Base-by-base conservation (phyloP, 2,113 vertebrate genomes). In the Gadus chalcogrammus region DNA sequence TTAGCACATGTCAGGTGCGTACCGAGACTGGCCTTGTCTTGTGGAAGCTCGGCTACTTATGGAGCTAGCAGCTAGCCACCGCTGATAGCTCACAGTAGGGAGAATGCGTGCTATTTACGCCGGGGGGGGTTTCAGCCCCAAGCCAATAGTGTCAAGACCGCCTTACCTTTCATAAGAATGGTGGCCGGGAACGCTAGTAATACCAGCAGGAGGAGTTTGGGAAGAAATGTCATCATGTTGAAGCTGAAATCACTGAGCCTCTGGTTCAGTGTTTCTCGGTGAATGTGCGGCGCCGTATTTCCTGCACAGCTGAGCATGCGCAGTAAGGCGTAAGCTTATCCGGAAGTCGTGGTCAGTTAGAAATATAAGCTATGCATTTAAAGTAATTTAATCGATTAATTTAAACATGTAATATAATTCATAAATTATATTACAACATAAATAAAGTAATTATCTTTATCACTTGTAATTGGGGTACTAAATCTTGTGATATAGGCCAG, bases 131-230 rank as follows among this genome's bases (percentile, higher is more conserved):
- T 48, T 48, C 9, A 48, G 42, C 42, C 2, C 11, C 42, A 35
- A 35, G 31, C 31, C 4, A 35, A 35, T 24, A 3, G 31, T 35
- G 31, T 35, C 9, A 0, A 3, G 1, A 1, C 0, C n/a, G 3
- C 27, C 84, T 20, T 16, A 89, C 91, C 88, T 71, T 70, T 87
- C 2, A 84, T 15, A 1, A 91, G 70, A 4, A 91, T 4, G 0
- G 84, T 74, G 2, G 82, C 87, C 0, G 91, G 91, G 73, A 91
- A 87, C 2, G 81, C 86, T 8, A 92, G 11, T 18, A 92, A 59
- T 24, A 58, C 55, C 0, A 92, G 22, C 64, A 92, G 70, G 65
- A 90, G 70, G 12, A 92, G 72, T 68, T 89, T 91, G 1, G 86
- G 87, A 0, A 91, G 59, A 69, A 86, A 82, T 18, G 58, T 89